Conservation (phyloP, 2,888 invertebrate species). For the Leistus spinibarbis region DNA sequence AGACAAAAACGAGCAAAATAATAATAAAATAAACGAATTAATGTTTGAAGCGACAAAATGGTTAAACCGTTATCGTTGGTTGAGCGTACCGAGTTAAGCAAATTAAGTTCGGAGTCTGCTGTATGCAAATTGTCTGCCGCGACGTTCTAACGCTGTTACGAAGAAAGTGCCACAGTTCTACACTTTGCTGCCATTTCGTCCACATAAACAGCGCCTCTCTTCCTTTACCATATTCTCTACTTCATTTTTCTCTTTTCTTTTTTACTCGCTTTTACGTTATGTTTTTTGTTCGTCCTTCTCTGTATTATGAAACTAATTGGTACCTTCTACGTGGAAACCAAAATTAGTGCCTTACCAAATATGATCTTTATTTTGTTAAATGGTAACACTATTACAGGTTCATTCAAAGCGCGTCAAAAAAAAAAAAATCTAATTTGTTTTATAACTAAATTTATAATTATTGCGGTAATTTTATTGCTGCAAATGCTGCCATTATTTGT, state of each 20-base stretch:
- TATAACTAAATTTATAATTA: too few species aligned
- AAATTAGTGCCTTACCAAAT: too few species aligned
- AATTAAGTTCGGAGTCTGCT: slow-evolving; percentile 30
- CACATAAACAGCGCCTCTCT: slow-evolving; percentile 6
- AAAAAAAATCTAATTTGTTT: too few species aligned
- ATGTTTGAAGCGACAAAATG: slow-evolving; percentile 34
- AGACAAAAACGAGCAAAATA: neutral
- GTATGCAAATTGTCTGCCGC: slow-evolving; percentile 29
- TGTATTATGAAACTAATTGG: too few species aligned
- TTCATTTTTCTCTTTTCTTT: neutral
- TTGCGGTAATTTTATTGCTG: too few species aligned
- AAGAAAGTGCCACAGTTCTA: neutral
- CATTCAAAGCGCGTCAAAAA: too few species aligned
- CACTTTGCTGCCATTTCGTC: too few species aligned
- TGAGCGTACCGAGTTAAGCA: slow-evolving; percentile 16
- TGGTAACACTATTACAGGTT: too few species aligned
- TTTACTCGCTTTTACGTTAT: neutral
- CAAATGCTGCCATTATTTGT: too few species aligned
- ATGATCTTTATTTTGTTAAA: too few species aligned
- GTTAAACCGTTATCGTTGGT: slow-evolving; percentile 12
- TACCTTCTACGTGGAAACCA: too few species aligned
- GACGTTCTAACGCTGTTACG: slow-evolving; percentile 16
- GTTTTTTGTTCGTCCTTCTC: too few species aligned
- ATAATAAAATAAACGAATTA: slow-evolving; percentile 38
- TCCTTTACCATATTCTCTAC: neutral